Conservation (phyloP, 2,113 vertebrate species). For the Polypterus bichir region DNA sequence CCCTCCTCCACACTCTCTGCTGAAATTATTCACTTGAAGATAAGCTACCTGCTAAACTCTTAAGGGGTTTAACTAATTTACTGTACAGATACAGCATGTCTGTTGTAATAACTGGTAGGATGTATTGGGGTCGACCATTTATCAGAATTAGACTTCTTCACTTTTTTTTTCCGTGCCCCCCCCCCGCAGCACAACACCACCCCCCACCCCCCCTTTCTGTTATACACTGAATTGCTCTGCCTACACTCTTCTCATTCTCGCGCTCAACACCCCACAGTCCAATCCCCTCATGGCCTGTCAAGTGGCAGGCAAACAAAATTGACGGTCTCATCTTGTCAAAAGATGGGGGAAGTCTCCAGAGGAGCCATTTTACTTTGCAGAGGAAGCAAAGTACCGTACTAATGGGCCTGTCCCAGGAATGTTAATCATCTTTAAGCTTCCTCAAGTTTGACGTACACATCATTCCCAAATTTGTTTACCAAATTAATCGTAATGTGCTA, state of each 20-base stretch:
- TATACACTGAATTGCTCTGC: constrained; percentile 59
- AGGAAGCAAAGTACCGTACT: constrained; percentile 75
- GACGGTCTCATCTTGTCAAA: constrained; percentile 90
- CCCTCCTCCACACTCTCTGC: constrained; percentile 55
- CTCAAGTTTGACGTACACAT: constrained; percentile 68
- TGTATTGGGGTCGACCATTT: constrained; percentile 76
- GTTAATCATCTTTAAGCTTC: constrained; percentile 90
- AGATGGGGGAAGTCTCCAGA: constrained; percentile 72
- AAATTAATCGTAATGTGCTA: constrained; percentile 86
- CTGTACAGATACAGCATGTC: constrained; percentile 66
- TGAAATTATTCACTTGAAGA: constrained; percentile 78
- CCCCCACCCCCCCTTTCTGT: constrained; percentile 5
- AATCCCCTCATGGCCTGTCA: constrained; percentile 75
- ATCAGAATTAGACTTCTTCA: constrained; percentile 85
- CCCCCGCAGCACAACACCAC: too few relatives aligned
- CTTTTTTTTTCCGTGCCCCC: constrained; percentile 31
- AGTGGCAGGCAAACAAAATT: constrained; percentile 95
- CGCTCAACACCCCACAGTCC: constrained; percentile 36
- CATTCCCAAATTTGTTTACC: constrained; percentile 69
- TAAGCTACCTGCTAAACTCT: constrained; percentile 67
- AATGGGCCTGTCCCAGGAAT: constrained; percentile 68
- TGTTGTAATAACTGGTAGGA: constrained; percentile 79
- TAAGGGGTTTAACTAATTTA: constrained; percentile 74
- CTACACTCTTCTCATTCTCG: constrained; percentile 54
- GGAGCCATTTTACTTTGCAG: constrained; percentile 80